Base-by-base conservation (phyloP, 1,140 invertebrate species). In the Telenomus remus region DNA sequence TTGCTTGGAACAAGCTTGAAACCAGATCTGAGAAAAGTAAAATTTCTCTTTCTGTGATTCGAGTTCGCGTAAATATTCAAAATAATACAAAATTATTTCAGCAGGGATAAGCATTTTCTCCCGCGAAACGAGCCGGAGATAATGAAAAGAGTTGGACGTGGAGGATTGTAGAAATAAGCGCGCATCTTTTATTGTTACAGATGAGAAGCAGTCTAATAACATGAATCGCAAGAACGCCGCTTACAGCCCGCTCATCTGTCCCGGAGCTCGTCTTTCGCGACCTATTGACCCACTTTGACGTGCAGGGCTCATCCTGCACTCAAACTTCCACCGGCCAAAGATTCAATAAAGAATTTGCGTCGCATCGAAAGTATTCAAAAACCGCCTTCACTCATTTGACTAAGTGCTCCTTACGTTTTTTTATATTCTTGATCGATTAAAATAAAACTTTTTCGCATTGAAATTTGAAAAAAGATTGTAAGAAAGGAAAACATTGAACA, bases 221-320 rank as follows among this genome's bases (percentile, higher is more conserved):
- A 68, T 57, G 57, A 51, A 68, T 68, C 34, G 48, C 48, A 35
- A 59, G 51, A 50, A 42, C 11, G 43, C 14, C 33, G 19, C 19
- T 14, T 11, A 48, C 59, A 51, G 12, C 12, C 35, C 34, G 6
- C 12, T 16, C 33, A 7, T 34, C 44, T 35, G 64, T 68, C 54
- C 54, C 54, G 37, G 39, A 59, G 64, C 55, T 57, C 48, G 11
- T 59, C 64, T 27, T 35, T 48, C 4, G 8, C 33, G 55, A 68
- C 65, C 65, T 33, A 57, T 44, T 69, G 56, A 60, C 65, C 55
- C 14, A 69, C 39, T 69, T 60, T 5, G 34, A 1, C 34, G 56
- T 27, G 34, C 65, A 59, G 55, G 55, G 65, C 55, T 69, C 65
- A 54, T 69, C 50, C 65, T 69, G 56, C 27, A 33, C 33, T 42